Base-by-base conservation (phyloP, 2,113 vertebrate species). In the Verasper variegatus region DNA sequence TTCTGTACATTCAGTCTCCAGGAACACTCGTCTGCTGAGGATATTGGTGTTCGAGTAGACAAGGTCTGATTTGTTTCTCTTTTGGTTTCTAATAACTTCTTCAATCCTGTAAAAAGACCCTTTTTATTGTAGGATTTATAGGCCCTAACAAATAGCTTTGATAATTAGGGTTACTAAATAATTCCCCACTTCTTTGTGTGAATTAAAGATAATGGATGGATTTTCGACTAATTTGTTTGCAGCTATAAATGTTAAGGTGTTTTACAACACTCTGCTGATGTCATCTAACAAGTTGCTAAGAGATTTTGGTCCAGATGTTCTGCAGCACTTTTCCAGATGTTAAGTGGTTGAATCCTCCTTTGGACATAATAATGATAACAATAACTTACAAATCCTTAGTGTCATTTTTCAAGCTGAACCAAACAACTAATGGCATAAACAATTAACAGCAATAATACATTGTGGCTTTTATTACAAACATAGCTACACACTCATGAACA, bases 11-110 rank as follows among this genome's bases (percentile, higher is more conserved):
- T 42, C 40, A 94, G 92, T 14, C 26, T 0, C 49, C 88, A 87
- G 65, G 76, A 52, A 37, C 40, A 56, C 61, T 74, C 65, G 9
- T 81, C 83, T 18, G 56, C 82, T 20, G 83, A 93, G 47, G 91
- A 92, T 15, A 27, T 56, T 26, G 11, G 26, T 17, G 8, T 68
- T 74, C 52, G 83, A 55, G 78, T 94, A 42, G 92, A 95, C 83
- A 94, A 94, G 93, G 94, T 95, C 27, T 37, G 87, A 70, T 15
- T 35, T 42, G 2, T 0, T 52, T 69, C 18, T 57, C 6, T 23
- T 9, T 51, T 51, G 47, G 15, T 51, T 51, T 51, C 12, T 42
- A 42, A 42, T 13, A 3, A 42, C 12, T 51, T 15, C 18, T 9
- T 35, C 12, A 5, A 20, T 8, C 10, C 12, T 49, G 62, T 47